phyloP scores from a whole-genome alignment of 2,797 vertebrate species.

The Atherinosoma microstoma region DNA sequence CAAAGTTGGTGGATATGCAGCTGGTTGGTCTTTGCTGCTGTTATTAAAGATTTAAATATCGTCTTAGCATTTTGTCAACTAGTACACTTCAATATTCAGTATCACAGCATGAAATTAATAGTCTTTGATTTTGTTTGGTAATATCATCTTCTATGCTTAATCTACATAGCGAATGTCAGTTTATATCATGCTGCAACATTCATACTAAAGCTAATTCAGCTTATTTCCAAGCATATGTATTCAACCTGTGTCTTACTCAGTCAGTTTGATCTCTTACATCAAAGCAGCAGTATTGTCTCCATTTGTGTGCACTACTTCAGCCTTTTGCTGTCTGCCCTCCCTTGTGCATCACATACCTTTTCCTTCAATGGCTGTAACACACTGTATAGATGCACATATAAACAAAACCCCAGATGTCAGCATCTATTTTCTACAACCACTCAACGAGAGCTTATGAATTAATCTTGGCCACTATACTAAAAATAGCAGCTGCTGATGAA shows the following conservation, averaged over 20 bases:
- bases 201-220: conserved; percentile 5
- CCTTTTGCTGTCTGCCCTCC: not conserved
- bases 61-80: not conserved
- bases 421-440: conserved; percentile 13
- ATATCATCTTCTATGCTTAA: conserved; percentile 4
- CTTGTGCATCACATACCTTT: not conserved
- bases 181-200: conserved; percentile 9
- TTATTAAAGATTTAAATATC: not conserved
- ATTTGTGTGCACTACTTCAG: not conserved
- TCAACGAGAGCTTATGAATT: conserved; percentile 31
- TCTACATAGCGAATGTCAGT: conserved; percentile 18
- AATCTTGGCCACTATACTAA: conserved; percentile 33
- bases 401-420: conserved; percentile 27
- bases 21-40: not conserved
- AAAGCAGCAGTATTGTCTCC: not conserved
- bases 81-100: not conserved
- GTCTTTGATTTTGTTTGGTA: not conserved
- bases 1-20: not conserved
- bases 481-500: conserved; percentile 60
- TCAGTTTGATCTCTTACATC: not conserved
- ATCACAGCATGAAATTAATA: not conserved
- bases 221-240: conserved; percentile 1
- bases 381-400: not conserved
- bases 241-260: not conserved
- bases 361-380: not conserved